phyloP scores from a whole-genome alignment of 2,113 vertebrate species.

The Barnardius zonarius region DNA sequence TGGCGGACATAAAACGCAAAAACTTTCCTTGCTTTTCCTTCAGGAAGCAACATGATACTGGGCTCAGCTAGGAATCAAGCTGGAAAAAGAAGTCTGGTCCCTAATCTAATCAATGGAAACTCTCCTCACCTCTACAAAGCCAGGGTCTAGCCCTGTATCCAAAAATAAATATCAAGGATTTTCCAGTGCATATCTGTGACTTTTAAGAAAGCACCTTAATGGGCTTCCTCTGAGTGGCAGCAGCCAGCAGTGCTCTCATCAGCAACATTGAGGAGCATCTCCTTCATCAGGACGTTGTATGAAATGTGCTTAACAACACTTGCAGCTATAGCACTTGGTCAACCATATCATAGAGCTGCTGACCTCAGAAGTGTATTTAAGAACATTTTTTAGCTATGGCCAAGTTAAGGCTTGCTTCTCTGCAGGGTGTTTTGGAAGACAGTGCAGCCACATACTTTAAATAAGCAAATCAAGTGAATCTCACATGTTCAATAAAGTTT shows the following conservation, averaged over 20 bases:
- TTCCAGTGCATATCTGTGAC: slow-evolving; percentile 15
- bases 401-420: neutral
- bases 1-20: neutral
- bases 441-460: neutral
- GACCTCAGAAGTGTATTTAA: neutral
- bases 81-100: slow-evolving; percentile 45
- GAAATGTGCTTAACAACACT: neutral
- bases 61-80: neutral
- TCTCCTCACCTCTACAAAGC: slow-evolving; percentile 39
- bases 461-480: neutral
- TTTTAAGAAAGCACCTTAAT: neutral
- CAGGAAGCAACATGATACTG: slow-evolving; percentile 12
- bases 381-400: neutral
- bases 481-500: neutral
- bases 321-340: neutral
- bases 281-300: neutral
- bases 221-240: neutral
- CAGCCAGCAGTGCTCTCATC: neutral
- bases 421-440: neutral
- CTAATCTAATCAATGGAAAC: slow-evolving; percentile 62
- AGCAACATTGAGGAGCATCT: neutral
- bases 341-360: neutral
- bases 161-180: slow-evolving; percentile 45
- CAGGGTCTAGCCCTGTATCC: slow-evolving; percentile 3
- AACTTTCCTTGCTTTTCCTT: neutral